These are phyloP conservation scores for Colinus virginianus DNA, from an alignment of 2,113 vertebrate genomes.

Conservation along the genomic window DNA sequence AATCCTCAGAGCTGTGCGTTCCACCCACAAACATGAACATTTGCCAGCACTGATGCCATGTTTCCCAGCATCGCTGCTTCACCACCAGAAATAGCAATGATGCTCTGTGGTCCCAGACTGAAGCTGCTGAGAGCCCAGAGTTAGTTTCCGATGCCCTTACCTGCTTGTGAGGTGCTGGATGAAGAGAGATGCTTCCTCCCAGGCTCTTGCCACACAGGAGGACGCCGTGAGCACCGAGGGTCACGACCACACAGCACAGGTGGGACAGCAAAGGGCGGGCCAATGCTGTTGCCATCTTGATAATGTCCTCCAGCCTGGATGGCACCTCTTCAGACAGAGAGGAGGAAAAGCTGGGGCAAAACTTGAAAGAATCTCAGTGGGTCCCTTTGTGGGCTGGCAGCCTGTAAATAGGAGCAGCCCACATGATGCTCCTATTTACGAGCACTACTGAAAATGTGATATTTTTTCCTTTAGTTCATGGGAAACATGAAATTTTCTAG, in stretches of 20 bases:
- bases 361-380: background rate
- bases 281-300: conserved; percentile 78
- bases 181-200: conserved; percentile 76
- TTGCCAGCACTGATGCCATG: background rate
- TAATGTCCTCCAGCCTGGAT: conserved; percentile 72
- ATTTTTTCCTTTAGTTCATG: background rate
- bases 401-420: background rate
- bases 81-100: conserved; percentile 14
- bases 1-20: background rate
- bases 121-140: background rate
- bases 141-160: conserved; percentile 48
- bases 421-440: background rate
- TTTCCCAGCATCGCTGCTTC: background rate
- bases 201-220: conserved; percentile 83
- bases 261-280: conserved; percentile 87
- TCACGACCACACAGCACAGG: conserved; percentile 86
- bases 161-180: conserved; percentile 59
- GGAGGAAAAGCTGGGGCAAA: background rate
- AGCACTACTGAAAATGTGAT: background rate
- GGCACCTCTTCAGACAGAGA: conserved; percentile 72
- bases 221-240: conserved; percentile 82
- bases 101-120: background rate
- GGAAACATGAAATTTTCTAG: background rate
- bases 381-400: background rate
- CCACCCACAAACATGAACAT: background rate